A percentile compares a stretch with the other conserved stretches of the same genome.
phyloP scores from a whole-genome alignment of 64 coral and sea anemone genomes.

The Montipora efflorescens region DNA sequence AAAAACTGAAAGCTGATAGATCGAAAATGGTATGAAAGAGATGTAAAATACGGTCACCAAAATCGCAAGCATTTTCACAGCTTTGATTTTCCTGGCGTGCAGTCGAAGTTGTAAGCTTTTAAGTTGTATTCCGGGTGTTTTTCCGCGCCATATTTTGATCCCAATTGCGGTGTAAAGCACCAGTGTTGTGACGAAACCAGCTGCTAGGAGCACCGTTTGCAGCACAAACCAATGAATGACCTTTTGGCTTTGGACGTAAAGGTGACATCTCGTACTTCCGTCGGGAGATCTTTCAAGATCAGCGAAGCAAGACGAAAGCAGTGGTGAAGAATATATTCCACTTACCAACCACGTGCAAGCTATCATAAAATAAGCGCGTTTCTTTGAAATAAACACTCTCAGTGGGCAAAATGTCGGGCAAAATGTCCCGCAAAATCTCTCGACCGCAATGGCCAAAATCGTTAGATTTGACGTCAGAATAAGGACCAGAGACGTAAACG shows the following conservation, averaged over 20 bases:
- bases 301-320: too few relatives aligned
- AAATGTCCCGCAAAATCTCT: too few relatives aligned
- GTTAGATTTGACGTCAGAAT: too few relatives aligned
- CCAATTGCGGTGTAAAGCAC: not conserved
- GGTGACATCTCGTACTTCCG: too few relatives aligned
- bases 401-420: too few relatives aligned
- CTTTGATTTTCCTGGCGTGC: not conserved
- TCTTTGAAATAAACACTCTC: too few relatives aligned
- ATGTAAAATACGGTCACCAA: slow-evolving; percentile 13
- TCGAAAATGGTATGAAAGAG: slow-evolving; percentile 7
- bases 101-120: not conserved
- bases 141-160: slow-evolving; percentile 1
- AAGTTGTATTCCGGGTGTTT: not conserved
- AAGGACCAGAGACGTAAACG: too few relatives aligned
- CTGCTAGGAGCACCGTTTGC: not conserved
- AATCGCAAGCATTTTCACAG: not conserved
- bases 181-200: not conserved
- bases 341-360: too few relatives aligned
- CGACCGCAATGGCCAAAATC: too few relatives aligned
- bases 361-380: too few relatives aligned
- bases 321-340: too few relatives aligned
- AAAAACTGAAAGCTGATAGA: not conserved
- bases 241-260: not conserved
- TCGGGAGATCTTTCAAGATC: too few relatives aligned
- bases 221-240: not conserved